phyloP scores from a whole-genome alignment of 1,140 invertebrate species.

The Papilio polyxenes region DNA sequence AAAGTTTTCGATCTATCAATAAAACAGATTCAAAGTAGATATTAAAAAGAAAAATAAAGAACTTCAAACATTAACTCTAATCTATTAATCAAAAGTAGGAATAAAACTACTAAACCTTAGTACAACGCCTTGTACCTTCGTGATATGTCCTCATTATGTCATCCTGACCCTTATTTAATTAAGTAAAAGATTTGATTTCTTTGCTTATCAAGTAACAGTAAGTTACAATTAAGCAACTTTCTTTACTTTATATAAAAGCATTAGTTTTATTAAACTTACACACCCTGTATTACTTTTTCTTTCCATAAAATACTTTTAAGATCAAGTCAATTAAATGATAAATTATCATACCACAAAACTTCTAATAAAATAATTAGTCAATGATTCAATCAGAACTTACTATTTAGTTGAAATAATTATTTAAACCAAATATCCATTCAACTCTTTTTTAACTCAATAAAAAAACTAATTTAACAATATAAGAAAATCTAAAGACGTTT shows the following conservation, averaged over 20 bases:
- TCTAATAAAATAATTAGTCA: background rate
- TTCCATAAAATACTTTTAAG: background rate
- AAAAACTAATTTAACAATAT: no score
- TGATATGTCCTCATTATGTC: constrained; percentile 5
- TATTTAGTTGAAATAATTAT: background rate
- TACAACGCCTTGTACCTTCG: background rate
- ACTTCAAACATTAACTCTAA: background rate
- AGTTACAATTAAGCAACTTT: background rate
- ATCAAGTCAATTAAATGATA: background rate
- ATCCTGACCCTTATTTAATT: constrained; percentile 26
- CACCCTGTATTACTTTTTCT: background rate
- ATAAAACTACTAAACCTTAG: background rate
- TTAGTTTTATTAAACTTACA: background rate
- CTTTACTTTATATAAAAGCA: background rate
- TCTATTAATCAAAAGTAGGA: background rate
- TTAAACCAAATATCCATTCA: background rate
- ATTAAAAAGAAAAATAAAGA: background rate
- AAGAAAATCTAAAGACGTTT: no score
- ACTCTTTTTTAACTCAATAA: no score
- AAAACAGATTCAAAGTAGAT: no score
- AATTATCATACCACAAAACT: background rate
- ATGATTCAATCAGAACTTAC: background rate
- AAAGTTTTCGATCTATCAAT: no score
- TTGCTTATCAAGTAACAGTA: constrained; percentile 13
- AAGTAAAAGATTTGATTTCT: constrained; percentile 26